Base-by-base conservation (phyloP, 2,888 invertebrate species). In the Nephrotoma appendiculata region DNA sequence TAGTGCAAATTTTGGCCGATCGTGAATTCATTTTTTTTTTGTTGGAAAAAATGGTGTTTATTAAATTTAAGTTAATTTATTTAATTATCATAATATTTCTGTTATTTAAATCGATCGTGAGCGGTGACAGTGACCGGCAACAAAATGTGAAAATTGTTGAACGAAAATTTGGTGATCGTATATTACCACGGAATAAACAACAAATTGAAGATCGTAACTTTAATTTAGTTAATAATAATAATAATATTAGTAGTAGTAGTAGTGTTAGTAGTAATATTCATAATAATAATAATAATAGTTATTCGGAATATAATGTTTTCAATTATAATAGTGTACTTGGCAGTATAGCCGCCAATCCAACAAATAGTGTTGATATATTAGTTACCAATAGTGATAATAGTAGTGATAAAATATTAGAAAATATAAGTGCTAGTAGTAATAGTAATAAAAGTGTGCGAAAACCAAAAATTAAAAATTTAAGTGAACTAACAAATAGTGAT, bases 81-180 rank as follows among this genome's bases (percentile, higher is more conserved):
- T 71, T 71, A 71, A 71, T 71, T 71, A 71, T 71, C 9, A 71
- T 71, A 71, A 71, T 71, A 71, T 71, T 71, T 71, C 12, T 71
- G 71, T 71, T 71, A 71, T 71, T 71, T 71, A 71, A 71, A 71
- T 71, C 71, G 71, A 71, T 71, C 71, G 71, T 19, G 71, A 71
- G 31, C 71, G 71, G 71, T 71, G 71, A 71, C 71, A 45, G 71
- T 71, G 31, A 71, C 31, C 71, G 71, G 11, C 71, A 71, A 71
- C 71, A 71, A 71, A 71, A 71, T 71, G 71, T 71, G 9, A 71
- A 71, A 71, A 71, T 71, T 31, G 71, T 71, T 87, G 84, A 86
- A 86, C 90, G 89, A 42, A 90, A 90, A 88, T 91, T 90, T 88
- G 91, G 91, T 45, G 91, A 91, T 89, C 90, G 91, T 87, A 89